Evolutionary conservation across 2,113 vertebrate species (phyloP).

Genomic region (Pygoscelis adeliae): DNA sequence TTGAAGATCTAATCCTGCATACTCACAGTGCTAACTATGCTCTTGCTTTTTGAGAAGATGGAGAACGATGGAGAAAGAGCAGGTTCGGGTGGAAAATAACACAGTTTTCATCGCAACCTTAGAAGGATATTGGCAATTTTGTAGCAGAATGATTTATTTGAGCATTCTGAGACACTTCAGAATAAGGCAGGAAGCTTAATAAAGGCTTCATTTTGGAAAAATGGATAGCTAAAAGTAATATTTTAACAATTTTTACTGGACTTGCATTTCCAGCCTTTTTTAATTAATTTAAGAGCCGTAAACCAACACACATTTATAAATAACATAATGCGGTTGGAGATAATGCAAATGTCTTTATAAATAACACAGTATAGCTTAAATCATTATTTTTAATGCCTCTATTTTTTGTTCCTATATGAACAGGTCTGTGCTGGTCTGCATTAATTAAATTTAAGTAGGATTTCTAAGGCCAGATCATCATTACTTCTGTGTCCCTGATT

Average conservation of each 20-base stretch:
- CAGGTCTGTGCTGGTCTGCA: conserved; percentile 66
- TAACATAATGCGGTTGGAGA: conserved; percentile 68
- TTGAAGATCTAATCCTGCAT: background rate
- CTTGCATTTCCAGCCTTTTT: conserved; percentile 40
- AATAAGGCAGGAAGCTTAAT: background rate
- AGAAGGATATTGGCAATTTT: background rate
- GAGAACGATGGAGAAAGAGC: background rate
- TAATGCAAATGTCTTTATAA: conserved; percentile 72
- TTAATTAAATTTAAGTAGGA: conserved; percentile 79
- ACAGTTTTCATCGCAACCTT: background rate
- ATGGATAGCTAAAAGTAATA: background rate
- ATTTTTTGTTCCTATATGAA: conserved; percentile 47
- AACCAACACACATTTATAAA: conserved; percentile 65
- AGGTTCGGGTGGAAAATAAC: background rate
- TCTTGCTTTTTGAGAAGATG: background rate
- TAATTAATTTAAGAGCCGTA: conserved; percentile 66
- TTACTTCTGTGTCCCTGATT: conserved; percentile 76
- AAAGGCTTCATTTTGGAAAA: conserved; percentile 1
- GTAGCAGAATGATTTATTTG: background rate
- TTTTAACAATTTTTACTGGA: conserved; percentile 58
- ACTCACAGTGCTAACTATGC: background rate
- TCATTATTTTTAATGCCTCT: conserved; percentile 69
- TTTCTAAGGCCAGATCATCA: conserved; percentile 75
- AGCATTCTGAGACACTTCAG: background rate
- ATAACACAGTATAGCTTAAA: conserved; percentile 70